phyloP scores from a whole-genome alignment of 2,888 invertebrate genomes.

The Congeria kusceri region DNA sequence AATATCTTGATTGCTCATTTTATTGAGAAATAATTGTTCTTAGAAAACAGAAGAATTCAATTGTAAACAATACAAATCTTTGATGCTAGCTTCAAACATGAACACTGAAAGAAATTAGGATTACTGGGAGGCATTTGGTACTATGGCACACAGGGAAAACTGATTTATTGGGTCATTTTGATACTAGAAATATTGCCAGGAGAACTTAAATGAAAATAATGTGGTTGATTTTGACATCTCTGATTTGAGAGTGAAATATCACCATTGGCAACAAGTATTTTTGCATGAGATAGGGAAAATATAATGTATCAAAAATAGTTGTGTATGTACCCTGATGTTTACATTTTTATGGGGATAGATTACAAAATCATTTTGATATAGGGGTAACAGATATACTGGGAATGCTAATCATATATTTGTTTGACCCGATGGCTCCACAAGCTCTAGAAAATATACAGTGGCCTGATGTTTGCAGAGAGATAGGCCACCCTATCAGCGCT shows the following conservation, averaged over 20 bases:
- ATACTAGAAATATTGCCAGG: background rate
- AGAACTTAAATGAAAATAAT: conserved; percentile 1
- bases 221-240: conserved; percentile 1
- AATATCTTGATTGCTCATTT: conserved; percentile 61
- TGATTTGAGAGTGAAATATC: no score
- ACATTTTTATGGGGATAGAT: background rate
- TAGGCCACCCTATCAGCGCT: background rate
- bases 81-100: conserved; percentile 37
- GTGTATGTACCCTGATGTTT: no score
- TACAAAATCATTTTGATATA: background rate
- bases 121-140: background rate
- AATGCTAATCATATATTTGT: conserved; percentile 5
- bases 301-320: no score
- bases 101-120: conserved; percentile 36
- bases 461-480: no score
- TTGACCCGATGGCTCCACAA: background rate
- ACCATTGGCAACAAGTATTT: no score
- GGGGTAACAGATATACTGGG: background rate
- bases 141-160: background rate
- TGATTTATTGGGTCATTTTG: conserved; percentile 30
- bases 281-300: no score
- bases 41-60: conserved; percentile 60
- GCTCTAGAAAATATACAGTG: background rate
- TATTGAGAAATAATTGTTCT: conserved; percentile 60
- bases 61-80: conserved; percentile 60